Evolutionary conservation across 1,140 invertebrate species (phyloP).

Genomic region (Bombus picipes): DNA sequence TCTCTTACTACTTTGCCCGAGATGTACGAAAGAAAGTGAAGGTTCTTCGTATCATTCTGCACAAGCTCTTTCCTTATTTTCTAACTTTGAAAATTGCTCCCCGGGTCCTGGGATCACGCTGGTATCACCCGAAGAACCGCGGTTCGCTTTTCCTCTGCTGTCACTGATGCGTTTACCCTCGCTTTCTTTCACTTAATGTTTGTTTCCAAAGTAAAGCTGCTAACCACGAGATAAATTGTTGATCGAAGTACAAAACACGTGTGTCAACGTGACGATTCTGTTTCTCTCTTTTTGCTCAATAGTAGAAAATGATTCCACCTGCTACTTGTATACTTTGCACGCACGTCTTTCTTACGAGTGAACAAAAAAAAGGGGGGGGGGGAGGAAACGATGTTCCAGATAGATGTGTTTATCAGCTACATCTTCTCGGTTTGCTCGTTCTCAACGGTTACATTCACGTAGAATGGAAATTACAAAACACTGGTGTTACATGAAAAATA

Average conservation of each 20-base stretch:
- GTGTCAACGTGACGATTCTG: background rate
- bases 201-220: conserved; percentile 24
- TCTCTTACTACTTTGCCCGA: conserved; percentile 9
- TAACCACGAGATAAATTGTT: conserved; percentile 28
- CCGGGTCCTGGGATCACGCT: conserved; percentile 27
- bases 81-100: conserved; percentile 14
- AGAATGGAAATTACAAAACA: background rate
- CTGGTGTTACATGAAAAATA: conserved; percentile 41
- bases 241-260: background rate
- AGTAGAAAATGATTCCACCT: conserved; percentile 63
- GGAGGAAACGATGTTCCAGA: conserved; percentile 73
- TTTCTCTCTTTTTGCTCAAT: background rate
- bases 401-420: conserved; percentile 78
- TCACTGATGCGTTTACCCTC: background rate
- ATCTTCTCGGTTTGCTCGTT: conserved; percentile 73
- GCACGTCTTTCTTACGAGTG: conserved; percentile 57
- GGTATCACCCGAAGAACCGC: conserved; percentile 30
- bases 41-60: background rate
- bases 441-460: background rate
- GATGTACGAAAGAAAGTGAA: background rate
- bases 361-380: conserved; percentile 42
- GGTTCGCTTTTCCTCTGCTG: background rate
- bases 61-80: background rate
- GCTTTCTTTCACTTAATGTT: background rate
- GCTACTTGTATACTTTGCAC: conserved; percentile 71